Evolutionary conservation across 2,113 vertebrate genomes (phyloP).

Genomic region (Hydropotes inermis): DNA sequence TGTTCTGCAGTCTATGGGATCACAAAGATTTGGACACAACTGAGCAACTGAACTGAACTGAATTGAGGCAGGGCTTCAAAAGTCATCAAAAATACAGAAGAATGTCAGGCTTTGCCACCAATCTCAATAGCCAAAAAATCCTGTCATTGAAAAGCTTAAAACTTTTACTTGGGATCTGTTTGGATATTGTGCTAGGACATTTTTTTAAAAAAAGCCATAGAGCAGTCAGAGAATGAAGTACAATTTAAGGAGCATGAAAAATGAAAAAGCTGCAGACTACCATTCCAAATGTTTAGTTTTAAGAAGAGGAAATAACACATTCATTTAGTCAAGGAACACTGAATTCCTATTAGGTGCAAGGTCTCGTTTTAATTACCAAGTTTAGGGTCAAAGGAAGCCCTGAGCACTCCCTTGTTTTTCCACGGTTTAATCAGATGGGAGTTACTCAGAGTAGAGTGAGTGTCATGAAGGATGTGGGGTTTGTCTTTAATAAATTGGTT

Average conservation of each 20-base stretch:
- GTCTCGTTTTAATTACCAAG: background rate
- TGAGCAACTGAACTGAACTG: background rate
- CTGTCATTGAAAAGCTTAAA: background rate
- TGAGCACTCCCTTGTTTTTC: background rate
- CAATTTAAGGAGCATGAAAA: background rate
- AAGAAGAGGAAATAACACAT: background rate
- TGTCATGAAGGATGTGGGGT: background rate
- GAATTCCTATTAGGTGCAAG: background rate
- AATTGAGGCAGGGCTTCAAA: background rate
- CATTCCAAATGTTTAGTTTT: background rate
- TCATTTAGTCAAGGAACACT: background rate
- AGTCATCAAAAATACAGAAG: background rate
- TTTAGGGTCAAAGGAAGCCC: background rate
- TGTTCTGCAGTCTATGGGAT: background rate
- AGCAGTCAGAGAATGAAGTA: background rate
- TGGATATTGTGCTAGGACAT: background rate
- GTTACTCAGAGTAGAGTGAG: background rate
- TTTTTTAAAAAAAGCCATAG: background rate
- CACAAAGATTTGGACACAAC: background rate
- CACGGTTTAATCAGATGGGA: background rate
- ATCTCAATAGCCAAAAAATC: background rate
- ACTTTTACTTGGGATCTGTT: background rate
- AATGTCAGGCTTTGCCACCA: background rate
- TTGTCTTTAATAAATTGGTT: background rate
- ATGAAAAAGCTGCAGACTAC: background rate